Evolutionary conservation across 23 tunicate species (phyloP), one percentile per base, ranked within the genome.

Genomic region (Halocynthia aurantium): DNA sequence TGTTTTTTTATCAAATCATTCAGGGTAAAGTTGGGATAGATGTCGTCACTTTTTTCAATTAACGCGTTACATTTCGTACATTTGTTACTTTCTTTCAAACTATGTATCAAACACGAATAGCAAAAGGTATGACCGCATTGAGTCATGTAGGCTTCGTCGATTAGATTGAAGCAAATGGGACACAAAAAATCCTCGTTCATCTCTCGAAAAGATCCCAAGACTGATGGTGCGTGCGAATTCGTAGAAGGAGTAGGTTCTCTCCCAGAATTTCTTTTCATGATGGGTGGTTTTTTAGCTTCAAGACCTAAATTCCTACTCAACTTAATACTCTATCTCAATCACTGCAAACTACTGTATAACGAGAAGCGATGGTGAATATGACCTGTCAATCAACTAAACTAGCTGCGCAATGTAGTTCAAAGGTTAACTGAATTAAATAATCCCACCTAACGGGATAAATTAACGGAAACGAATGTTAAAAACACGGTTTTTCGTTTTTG

Each of bases 121-220:
- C 99, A 94, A 72, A 88, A 94, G n/a, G 99, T 88, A 70, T 94
- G 99, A 7, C 99, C 99, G 58, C 99, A 94, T 67, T 84, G 95
- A 58, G 99, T 88, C 95, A 94, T 84, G 70, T 94, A 84, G 22
- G 99, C 88, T 55, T 94, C 99, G n/a, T 88, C 87, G 17, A 94
- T 81, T 52, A 88, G 51, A 77, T 93, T 83, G 60, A 93, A 87
- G 58, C 98, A 93, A 10, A 93, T 93, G 51, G 93, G 86, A 68
- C 98, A 93, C 52, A 80, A 62, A 80, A 84, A 87, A 69, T 93
- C 93, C 61, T 78, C 72, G 74, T 82, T 85, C 22, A 85, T 85
- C 18, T 50, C 67, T 4, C 76, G 40, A 63, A 67, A 85, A 8
- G 97, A 60, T 7, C 88, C 96, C 61, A 69, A 67, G 6, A 89